phyloP scores from a whole-genome alignment of 1,140 invertebrate species.

The Drosophila pallidifrons region DNA sequence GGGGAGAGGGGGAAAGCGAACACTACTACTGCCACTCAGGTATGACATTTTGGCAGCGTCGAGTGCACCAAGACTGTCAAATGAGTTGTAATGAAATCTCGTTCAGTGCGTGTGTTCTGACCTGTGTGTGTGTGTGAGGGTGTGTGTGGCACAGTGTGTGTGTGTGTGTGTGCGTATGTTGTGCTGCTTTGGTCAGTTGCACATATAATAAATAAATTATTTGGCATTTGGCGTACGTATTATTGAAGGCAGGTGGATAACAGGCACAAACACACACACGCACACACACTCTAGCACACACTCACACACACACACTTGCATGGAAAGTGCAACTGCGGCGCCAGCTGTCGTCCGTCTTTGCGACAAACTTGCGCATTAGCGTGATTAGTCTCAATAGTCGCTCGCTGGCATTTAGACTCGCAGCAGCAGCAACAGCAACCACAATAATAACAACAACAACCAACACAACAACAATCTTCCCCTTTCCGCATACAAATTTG shows the following conservation, averaged over 20 bases:
- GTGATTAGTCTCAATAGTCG: constrained; percentile 76
- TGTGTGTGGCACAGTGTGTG: constrained; percentile 23
- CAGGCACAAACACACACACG: constrained; percentile 46
- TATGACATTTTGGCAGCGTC: constrained; percentile 82
- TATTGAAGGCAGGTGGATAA: constrained; percentile 71
- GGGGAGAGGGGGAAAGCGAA: neutral
- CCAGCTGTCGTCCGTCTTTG: constrained; percentile 69
- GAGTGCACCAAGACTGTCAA: constrained; percentile 83
- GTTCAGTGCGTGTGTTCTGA: constrained; percentile 57
- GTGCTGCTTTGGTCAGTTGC: constrained; percentile 54
- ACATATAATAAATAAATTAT: constrained; percentile 83
- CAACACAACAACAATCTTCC: constrained; percentile 6
- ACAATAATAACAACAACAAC: constrained; percentile 11
- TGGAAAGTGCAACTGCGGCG: constrained; percentile 30
- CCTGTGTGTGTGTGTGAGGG: constrained; percentile 10
- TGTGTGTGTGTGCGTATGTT: constrained; percentile 38
- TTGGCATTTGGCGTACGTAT: constrained; percentile 81
- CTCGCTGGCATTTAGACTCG: constrained; percentile 56
- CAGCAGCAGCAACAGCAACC: constrained; percentile 20
- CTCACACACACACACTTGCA: constrained; percentile 14
- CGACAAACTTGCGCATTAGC: constrained; percentile 75
- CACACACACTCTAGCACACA: constrained; percentile 5
- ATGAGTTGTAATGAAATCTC: constrained; percentile 84
- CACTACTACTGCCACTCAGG: constrained; percentile 70
- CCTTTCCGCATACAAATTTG: neutral